Conservation (phyloP, 2,888 invertebrate genomes). For the Chloroclysta siterata region DNA sequence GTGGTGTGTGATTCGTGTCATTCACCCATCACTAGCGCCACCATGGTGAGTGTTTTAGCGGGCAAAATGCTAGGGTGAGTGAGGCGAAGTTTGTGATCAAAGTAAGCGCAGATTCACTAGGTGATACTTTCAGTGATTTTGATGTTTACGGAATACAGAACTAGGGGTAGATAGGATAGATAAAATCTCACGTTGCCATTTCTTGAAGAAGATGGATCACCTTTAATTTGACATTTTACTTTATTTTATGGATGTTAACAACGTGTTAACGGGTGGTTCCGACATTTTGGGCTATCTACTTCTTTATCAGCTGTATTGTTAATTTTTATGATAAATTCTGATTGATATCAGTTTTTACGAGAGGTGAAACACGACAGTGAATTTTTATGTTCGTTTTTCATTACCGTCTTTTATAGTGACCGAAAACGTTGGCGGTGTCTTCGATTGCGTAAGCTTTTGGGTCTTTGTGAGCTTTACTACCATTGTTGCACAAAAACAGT, state of each 20-base stretch:
- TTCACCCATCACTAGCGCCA: too few species aligned
- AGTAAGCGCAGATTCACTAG: too few species aligned
- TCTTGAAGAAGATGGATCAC: conserved; percentile 15
- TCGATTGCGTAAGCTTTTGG: neutral
- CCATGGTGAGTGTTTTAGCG: too few species aligned
- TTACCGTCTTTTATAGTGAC: neutral
- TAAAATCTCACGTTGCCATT: conserved; percentile 21
- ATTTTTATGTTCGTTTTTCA: conserved; percentile 22
- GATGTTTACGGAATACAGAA: too few species aligned
- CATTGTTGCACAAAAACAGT: neutral
- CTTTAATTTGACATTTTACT: conserved; percentile 6
- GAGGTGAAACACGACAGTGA: conserved; percentile 17
- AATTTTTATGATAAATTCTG: conserved; percentile 29
- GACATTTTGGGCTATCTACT: conserved; percentile 20
- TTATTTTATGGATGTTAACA: conserved; percentile 23
- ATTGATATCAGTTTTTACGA: conserved; percentile 25
- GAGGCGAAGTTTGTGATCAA: too few species aligned
- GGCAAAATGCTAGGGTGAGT: too few species aligned
- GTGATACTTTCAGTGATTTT: too few species aligned
- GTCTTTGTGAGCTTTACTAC: neutral
- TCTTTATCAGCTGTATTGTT: conserved; percentile 22
- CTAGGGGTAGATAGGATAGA: conserved; percentile 8
- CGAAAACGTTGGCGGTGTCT: neutral
- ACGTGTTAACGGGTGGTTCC: conserved; percentile 21
- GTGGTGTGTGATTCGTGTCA: too few species aligned